Conservation (phyloP, 2,888 invertebrate genomes). For the Frankliniella fusca region DNA sequence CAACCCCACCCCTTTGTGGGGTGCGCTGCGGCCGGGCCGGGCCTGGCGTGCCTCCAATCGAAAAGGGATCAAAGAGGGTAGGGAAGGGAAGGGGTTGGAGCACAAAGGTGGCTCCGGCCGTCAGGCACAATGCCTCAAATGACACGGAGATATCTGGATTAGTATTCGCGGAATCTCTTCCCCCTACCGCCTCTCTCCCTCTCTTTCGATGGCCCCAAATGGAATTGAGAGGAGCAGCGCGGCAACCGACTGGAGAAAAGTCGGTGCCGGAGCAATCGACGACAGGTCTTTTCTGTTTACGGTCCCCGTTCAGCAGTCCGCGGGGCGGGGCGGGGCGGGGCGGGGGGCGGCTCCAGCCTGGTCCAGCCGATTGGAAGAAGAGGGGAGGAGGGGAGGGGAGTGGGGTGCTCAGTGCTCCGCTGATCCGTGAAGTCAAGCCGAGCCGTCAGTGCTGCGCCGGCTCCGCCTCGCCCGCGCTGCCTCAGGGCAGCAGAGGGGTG, state of each 20-base stretch:
- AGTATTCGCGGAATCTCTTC: background rate
- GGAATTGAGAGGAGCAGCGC: too few species aligned
- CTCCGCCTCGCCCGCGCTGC: background rate
- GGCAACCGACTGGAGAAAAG: too few species aligned
- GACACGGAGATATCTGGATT: background rate
- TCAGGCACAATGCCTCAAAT: conserved; percentile 11
- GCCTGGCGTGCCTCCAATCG: conserved; percentile 10
- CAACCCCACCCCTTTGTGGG: background rate
- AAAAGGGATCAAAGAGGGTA: conserved; percentile 4
- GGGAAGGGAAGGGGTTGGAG: background rate
- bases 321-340: background rate
- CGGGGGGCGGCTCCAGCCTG: background rate
- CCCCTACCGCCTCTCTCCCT: too few species aligned
- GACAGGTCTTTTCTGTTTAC: conserved; percentile 1
- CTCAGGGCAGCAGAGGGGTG: background rate
- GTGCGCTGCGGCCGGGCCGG: background rate
- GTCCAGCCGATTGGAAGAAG: background rate
- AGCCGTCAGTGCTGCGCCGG: too few species aligned
- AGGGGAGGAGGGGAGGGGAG: background rate
- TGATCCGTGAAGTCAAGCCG: background rate
- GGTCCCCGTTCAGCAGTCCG: background rate
- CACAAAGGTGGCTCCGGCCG: conserved; percentile 1
- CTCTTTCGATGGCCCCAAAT: too few species aligned
- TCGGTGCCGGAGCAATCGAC: background rate
- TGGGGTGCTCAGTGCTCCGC: background rate